These are phyloP conservation scores for Galeopsomyia nigrocyanea DNA, from an alignment of 2,888 invertebrate genomes.

Conservation along the genomic window DNA sequence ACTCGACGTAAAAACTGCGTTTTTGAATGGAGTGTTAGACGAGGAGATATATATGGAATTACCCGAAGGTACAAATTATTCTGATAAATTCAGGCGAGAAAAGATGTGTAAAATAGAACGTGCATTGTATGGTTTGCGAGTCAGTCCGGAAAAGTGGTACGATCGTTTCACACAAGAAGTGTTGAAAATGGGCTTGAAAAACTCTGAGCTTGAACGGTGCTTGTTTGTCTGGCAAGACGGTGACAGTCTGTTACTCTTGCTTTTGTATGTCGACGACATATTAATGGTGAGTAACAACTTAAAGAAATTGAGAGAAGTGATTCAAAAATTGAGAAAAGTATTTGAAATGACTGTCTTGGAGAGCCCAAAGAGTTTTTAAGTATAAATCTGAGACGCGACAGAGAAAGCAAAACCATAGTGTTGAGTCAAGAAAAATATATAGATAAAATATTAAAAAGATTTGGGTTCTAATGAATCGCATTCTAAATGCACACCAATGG, in stretches of 20 bases:
- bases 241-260: slow-evolving; percentile 12
- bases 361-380: slow-evolving; percentile 42
- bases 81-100: background rate
- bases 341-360: slow-evolving; percentile 36
- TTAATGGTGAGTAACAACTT: slow-evolving; percentile 37
- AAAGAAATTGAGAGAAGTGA: slow-evolving; percentile 42
- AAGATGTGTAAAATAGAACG: slow-evolving; percentile 46
- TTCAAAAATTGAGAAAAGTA: slow-evolving; percentile 12
- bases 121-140: slow-evolving; percentile 48
- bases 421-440: slow-evolving; percentile 40
- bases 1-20: slow-evolving; percentile 45
- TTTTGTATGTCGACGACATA: slow-evolving; percentile 48
- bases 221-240: slow-evolving; percentile 43
- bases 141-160: slow-evolving; percentile 50
- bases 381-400: slow-evolving; percentile 37
- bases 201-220: slow-evolving; percentile 44
- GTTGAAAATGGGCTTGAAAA: slow-evolving; percentile 26
- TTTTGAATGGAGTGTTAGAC: slow-evolving; percentile 34
- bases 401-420: slow-evolving; percentile 13
- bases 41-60: slow-evolving; percentile 44
- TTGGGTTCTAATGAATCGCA: slow-evolving; percentile 38
- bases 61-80: slow-evolving; percentile 28
- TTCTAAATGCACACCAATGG: slow-evolving; percentile 42
- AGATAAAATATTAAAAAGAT: slow-evolving; percentile 32
- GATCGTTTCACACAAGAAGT: slow-evolving; percentile 46